phyloP scores from a whole-genome alignment of 2,888 invertebrate species.

The Scaptomyza tumidula region DNA sequence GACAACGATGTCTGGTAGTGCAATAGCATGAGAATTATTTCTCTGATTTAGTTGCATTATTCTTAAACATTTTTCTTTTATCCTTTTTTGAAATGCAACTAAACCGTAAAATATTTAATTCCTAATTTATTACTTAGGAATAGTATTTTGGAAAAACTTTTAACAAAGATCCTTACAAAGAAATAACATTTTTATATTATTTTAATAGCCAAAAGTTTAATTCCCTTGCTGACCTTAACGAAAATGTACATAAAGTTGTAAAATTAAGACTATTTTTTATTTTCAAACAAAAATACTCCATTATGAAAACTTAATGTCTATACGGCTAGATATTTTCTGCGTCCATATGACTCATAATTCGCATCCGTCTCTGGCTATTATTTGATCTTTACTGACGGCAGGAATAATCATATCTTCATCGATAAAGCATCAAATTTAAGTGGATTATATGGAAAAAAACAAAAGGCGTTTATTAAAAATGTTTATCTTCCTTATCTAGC shows the following conservation, averaged over 20 bases:
- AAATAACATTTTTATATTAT: not conserved
- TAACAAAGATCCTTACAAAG: not conserved
- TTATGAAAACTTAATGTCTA: not conserved
- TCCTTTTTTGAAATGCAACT: constrained; percentile 34
- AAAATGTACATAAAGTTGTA: not conserved
- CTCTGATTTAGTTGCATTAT: constrained; percentile 85
- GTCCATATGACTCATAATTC: not conserved
- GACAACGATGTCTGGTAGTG: constrained; percentile 85
- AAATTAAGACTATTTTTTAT: not conserved
- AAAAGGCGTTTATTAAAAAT: not conserved
- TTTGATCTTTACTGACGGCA: constrained; percentile 12
- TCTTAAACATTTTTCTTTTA: constrained; percentile 67
- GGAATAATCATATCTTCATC: constrained; percentile 4
- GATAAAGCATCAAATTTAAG: not conserved
- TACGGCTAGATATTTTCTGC: not conserved
- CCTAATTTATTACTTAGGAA: constrained; percentile 13
- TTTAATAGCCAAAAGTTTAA: not conserved
- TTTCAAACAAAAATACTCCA: not conserved
- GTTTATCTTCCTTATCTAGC: not conserved
- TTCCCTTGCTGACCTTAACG: not conserved
- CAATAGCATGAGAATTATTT: constrained; percentile 86
- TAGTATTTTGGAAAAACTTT: constrained; percentile 37
- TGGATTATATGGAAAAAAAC: not conserved
- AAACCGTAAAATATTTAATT: constrained; percentile 33
- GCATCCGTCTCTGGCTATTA: not conserved